Conservation (phyloP, 2,113 vertebrate species). For the Athene noctua region DNA sequence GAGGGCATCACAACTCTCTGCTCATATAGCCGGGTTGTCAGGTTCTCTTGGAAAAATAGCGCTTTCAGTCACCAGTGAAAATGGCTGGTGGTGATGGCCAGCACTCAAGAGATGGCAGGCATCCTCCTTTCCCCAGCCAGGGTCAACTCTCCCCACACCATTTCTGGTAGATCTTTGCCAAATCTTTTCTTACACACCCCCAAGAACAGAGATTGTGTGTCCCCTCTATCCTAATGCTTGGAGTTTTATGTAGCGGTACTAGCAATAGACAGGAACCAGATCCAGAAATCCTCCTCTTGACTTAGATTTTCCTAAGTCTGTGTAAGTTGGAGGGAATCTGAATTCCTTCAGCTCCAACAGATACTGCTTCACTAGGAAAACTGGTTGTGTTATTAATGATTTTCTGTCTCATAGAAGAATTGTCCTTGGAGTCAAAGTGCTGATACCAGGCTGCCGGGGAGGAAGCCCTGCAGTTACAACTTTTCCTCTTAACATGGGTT, state of each 20-base stretch:
- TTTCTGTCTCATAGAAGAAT: background rate
- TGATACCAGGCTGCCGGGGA: background rate
- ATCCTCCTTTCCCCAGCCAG: background rate
- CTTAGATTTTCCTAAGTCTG: background rate
- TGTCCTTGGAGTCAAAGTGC: background rate
- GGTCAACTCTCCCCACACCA: background rate
- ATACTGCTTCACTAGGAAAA: background rate
- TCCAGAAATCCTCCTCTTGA: background rate
- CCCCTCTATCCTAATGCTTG: background rate
- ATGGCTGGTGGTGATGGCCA: background rate
- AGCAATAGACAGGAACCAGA: background rate
- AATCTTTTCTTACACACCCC: background rate
- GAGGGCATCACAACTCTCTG: background rate
- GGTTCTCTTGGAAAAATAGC: background rate
- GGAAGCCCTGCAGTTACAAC: background rate
- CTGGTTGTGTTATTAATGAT: background rate
- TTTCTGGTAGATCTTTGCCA: background rate
- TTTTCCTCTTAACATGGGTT: background rate
- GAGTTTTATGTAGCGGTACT: background rate
- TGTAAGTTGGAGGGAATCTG: background rate
- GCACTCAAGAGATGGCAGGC: background rate
- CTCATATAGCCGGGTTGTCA: background rate
- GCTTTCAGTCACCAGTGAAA: background rate
- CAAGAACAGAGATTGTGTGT: background rate
- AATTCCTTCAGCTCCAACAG: background rate